Evolutionary conservation across 2,797 vertebrate species (phyloP), one percentile per base, ranked within the genome.

Genomic region (Taenioides sp.): DNA sequence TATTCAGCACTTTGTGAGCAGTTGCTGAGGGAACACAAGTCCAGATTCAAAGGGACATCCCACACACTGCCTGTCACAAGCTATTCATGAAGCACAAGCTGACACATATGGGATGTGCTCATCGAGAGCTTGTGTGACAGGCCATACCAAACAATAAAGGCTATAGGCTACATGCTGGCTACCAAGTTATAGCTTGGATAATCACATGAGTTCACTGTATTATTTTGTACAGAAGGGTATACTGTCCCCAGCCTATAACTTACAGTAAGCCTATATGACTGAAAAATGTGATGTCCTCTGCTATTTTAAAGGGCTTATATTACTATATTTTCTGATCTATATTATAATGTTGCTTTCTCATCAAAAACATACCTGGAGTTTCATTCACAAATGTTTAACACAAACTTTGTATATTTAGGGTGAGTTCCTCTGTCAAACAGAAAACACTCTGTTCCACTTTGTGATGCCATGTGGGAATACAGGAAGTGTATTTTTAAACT

Each of bases 41-140:
- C 78, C 77, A 86, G 67, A 80, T 84, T 84, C 77, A 90, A 87
- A 90, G 77, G 77, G 79, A 81, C 87, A 82, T 88, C 91, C 88
- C 77, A 89, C 88, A 85, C 84, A 82, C 7, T 91, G 84, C 81
- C 79, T 90, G 87, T 89, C 86, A 89, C 65, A 72, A 55, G 80
- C 86, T 91, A 90, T 90, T 93, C 89, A 91, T 72, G 72, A 77
- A 57, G 77, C 74, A 43, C 63, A 80, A 58, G 54, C 83, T 84
- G 88, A 89, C 80, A 85, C 70, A 72, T 76, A 84, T 83, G 84
- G 74, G 85, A 82, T 75, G 65, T 47, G 61, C 68, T 78, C 66
- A 65, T 87, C 78, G 83, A 61, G 76, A 70, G 62, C 63, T 74
- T 81, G 72, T 77, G 14, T 85, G 86, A 87, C 88, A 88, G 65